These are phyloP conservation scores for Podocnemis expansa DNA, from an alignment of 2,113 vertebrate species.

Conservation along the genomic window DNA sequence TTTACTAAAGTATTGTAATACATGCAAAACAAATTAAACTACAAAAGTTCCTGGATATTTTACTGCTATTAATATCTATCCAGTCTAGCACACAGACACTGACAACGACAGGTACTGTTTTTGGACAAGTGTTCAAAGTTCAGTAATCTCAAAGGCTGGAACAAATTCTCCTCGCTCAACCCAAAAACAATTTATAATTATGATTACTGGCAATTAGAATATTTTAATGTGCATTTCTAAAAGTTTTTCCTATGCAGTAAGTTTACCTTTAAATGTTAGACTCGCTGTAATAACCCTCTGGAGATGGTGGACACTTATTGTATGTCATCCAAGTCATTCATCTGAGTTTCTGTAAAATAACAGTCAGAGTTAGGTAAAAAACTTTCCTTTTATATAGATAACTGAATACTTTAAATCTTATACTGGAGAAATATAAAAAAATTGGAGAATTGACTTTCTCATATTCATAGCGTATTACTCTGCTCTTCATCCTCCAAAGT, in stretches of 20 bases:
- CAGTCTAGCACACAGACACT: not conserved
- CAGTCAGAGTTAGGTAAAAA: not conserved
- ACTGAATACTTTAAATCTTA: slow-evolving; percentile 46
- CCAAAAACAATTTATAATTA: not conserved
- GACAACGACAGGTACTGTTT: slow-evolving; percentile 34
- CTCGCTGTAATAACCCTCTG: not conserved
- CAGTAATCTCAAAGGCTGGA: not conserved
- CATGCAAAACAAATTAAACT: slow-evolving; percentile 6
- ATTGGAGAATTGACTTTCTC: not conserved
- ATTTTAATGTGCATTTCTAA: not conserved
- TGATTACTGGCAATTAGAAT: slow-evolving; percentile 27
- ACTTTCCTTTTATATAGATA: not conserved
- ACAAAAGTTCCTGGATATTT: slow-evolving; percentile 54
- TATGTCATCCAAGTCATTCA: not conserved
- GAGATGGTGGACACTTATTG: not conserved
- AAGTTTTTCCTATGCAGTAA: not conserved
- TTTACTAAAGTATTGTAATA: slow-evolving; percentile 42
- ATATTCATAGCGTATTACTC: not conserved
- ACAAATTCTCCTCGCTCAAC: not conserved
- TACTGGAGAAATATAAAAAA: slow-evolving; percentile 27
- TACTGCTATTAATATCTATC: not conserved
- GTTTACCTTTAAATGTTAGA: not conserved
- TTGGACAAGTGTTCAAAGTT: not conserved
- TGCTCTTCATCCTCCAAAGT: not conserved
- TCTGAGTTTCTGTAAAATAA: not conserved